phyloP scores from a whole-genome alignment of 2,888 invertebrate genomes.

The Drosophila histrio region DNA sequence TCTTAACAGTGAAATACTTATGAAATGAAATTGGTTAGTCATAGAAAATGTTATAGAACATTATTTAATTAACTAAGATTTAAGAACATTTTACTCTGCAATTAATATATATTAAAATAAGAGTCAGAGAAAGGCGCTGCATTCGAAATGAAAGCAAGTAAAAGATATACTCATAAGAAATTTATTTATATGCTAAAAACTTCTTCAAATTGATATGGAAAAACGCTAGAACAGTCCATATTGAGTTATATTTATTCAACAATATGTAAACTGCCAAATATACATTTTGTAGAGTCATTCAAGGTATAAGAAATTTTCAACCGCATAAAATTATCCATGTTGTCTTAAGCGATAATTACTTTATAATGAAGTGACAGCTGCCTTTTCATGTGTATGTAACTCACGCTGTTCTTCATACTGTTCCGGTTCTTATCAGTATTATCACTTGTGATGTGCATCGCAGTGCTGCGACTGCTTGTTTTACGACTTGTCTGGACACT shows the following conservation, averaged over 20 bases:
- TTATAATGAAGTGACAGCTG: conserved; percentile 49
- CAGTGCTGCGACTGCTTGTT: conserved; percentile 18
- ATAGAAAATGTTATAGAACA: neutral
- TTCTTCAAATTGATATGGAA: too few relatives aligned
- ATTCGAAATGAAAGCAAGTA: too few relatives aligned
- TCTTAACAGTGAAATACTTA: neutral
- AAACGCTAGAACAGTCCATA: too few relatives aligned
- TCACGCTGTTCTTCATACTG: conserved; percentile 38
- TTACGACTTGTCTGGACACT: conserved; percentile 42
- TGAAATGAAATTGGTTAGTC: neutral
- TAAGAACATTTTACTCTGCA: neutral
- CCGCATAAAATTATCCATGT: conserved; percentile 28
- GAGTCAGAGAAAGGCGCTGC: too few relatives aligned
- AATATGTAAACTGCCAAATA: neutral
- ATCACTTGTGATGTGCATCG: conserved; percentile 40
- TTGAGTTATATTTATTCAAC: neutral
- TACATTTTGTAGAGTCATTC: neutral
- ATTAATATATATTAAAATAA: neutral
- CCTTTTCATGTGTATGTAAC: conserved; percentile 14
- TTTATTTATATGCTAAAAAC: too few relatives aligned
- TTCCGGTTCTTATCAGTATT: conserved; percentile 44
- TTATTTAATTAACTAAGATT: neutral
- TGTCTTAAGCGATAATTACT: conserved; percentile 51
- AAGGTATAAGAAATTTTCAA: conserved; percentile 2
- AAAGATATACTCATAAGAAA: too few relatives aligned